Percentiles rank a stretch among this genome's conserved stretches.
Evolutionary conservation across 2,888 invertebrate genomes (phyloP).

Genomic region (Tipula confusa): DNA sequence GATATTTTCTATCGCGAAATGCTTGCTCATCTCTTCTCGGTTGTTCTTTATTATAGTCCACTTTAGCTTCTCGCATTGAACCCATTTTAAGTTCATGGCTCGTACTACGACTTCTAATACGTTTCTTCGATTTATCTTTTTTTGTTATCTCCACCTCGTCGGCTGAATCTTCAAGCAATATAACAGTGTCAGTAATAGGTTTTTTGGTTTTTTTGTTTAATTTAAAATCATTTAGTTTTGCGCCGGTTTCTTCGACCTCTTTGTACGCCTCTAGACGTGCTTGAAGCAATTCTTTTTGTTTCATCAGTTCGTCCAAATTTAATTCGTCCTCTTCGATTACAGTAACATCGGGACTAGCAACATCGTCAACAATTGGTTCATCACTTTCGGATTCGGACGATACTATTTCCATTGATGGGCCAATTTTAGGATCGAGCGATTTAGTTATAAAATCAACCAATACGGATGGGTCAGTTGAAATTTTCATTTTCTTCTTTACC

Average conservation of each 20-base stretch:
- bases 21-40: slow-evolving; percentile 39
- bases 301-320: slow-evolving; percentile 84
- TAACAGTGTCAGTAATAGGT: slow-evolving; percentile 49
- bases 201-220: slow-evolving; percentile 37
- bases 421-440: slow-evolving; percentile 47
- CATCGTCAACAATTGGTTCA: slow-evolving; percentile 55
- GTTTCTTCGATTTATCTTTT: slow-evolving; percentile 43
- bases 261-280: slow-evolving; percentile 72
- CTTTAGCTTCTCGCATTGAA: neutral
- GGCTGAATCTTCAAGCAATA: slow-evolving; percentile 63
- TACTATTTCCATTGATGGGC: slow-evolving; percentile 57
- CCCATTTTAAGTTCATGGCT: slow-evolving; percentile 43
- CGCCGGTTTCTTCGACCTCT: slow-evolving; percentile 63
- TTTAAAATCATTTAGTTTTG: slow-evolving; percentile 38
- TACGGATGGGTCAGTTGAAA: slow-evolving; percentile 51
- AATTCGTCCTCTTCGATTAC: slow-evolving; percentile 82
- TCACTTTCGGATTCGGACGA: slow-evolving; percentile 66
- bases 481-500: slow-evolving; percentile 42
- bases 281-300: slow-evolving; percentile 78
- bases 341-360: slow-evolving; percentile 66
- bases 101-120: slow-evolving; percentile 42
- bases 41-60: slow-evolving; percentile 35
- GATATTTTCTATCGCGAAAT: slow-evolving; percentile 32
- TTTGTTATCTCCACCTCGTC: slow-evolving; percentile 53
- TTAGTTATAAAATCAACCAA: slow-evolving; percentile 53